Evolutionary conservation across 2,888 invertebrate species (phyloP).

Genomic region (Syrista parreyssii): DNA sequence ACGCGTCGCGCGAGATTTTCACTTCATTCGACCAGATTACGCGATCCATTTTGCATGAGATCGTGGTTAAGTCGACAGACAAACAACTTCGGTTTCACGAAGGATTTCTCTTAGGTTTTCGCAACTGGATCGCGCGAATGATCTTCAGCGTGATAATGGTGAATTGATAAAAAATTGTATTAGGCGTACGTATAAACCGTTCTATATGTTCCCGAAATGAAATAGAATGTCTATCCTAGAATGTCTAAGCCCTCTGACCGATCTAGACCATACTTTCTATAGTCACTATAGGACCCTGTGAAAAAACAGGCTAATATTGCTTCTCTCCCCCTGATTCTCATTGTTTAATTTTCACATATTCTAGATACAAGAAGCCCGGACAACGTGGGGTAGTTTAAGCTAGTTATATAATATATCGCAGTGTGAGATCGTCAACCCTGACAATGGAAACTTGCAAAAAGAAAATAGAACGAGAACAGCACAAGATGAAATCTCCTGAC

Average conservation of each 20-base stretch:
- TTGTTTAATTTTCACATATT: too few relatives aligned
- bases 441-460: neutral
- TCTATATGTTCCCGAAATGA: too few relatives aligned
- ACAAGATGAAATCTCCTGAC: slow-evolving; percentile 20
- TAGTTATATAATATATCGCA: neutral
- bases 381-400: too few relatives aligned
- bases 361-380: too few relatives aligned
- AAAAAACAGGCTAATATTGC: too few relatives aligned
- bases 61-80: neutral
- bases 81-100: neutral
- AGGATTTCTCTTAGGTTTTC: neutral
- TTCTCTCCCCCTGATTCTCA: too few relatives aligned
- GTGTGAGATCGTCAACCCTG: neutral
- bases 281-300: too few relatives aligned
- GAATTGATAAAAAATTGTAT: neutral
- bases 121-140: neutral
- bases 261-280: too few relatives aligned
- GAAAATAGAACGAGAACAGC: slow-evolving; percentile 5
- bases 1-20: neutral
- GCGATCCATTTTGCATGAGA: neutral
- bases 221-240: too few relatives aligned
- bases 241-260: too few relatives aligned
- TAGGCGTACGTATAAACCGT: neutral
- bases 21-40: neutral
- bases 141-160: neutral